phyloP scores from a whole-genome alignment of 92 coral and sea anemone genomes.

The Diadumene lineata region DNA sequence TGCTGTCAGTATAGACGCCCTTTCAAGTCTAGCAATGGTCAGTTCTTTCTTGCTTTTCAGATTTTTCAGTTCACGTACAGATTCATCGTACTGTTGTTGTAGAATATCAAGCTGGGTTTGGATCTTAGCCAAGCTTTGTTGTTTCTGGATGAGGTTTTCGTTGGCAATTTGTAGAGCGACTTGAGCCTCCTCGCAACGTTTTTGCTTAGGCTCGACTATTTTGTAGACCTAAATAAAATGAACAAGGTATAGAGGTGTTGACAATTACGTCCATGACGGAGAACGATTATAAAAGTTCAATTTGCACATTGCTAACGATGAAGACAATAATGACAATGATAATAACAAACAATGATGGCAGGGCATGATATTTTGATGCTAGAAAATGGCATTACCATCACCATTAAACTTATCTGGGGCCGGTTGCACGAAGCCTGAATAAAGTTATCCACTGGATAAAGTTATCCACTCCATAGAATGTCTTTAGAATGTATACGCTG shows the following conservation, averaged over 20 bases:
- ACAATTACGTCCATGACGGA: no score
- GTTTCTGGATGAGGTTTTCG: slow-evolving; percentile 80
- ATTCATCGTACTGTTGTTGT: slow-evolving; percentile 84
- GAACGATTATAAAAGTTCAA: no score
- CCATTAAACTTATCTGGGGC: no score
- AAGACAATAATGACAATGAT: no score
- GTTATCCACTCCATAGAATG: no score
- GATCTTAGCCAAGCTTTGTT: slow-evolving; percentile 74
- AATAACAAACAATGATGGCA: no score
- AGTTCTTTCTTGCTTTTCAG: slow-evolving; percentile 78
- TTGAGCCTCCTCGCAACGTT: slow-evolving; percentile 89
- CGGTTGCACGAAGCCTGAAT: no score
- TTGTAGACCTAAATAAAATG: slow-evolving; percentile 60
- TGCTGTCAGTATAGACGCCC: slow-evolving; percentile 86
- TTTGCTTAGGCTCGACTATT: slow-evolving; percentile 91
- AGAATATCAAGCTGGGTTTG: slow-evolving; percentile 86
- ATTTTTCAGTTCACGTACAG: slow-evolving; percentile 78
- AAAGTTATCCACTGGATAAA: no score
- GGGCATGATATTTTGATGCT: no score
- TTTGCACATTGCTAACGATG: no score
- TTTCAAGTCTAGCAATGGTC: slow-evolving; percentile 77
- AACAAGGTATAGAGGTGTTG: background rate
- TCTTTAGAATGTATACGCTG: no score
- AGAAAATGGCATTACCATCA: no score
- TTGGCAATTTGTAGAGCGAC: slow-evolving; percentile 76